These are phyloP conservation scores for Ammodytes dubius DNA, from an alignment of 2,113 vertebrate species.

Conservation along the genomic window DNA sequence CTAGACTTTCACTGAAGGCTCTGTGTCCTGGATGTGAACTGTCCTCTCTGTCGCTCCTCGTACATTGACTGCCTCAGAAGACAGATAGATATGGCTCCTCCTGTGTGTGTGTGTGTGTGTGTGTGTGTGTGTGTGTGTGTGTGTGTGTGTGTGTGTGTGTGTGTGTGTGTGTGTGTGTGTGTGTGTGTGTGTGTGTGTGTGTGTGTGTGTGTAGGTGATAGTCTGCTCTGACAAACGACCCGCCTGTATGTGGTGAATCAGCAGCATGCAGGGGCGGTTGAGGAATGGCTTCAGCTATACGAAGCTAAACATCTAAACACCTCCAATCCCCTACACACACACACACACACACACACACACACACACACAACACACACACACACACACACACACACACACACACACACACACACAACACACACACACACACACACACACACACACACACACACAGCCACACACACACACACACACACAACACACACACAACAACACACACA, in stretches of 20 bases:
- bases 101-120: slow-evolving; percentile 16
- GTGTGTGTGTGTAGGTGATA: slow-evolving; percentile 42
- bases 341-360: no score
- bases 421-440: no score
- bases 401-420: no score
- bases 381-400: no score
- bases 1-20: not conserved
- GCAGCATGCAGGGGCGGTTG: slow-evolving; percentile 60
- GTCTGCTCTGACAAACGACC: slow-evolving; percentile 72
- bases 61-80: slow-evolving; percentile 34
- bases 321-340: slow-evolving; percentile 19
- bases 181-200: no score
- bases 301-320: slow-evolving; percentile 50
- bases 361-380: not conserved
- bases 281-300: slow-evolving; percentile 59
- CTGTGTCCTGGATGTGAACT: slow-evolving; percentile 39
- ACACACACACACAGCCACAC: not conserved
- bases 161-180: no score
- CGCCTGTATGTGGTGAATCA: slow-evolving; percentile 72
- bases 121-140: no score
- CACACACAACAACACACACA: no score
- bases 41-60: slow-evolving; percentile 19
- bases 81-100: slow-evolving; percentile 60
- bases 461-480: no score
- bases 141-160: no score